These are phyloP conservation scores for Platyscelio sp. DNA, from an alignment of 2,888 invertebrate species.

Conservation along the genomic window DNA sequence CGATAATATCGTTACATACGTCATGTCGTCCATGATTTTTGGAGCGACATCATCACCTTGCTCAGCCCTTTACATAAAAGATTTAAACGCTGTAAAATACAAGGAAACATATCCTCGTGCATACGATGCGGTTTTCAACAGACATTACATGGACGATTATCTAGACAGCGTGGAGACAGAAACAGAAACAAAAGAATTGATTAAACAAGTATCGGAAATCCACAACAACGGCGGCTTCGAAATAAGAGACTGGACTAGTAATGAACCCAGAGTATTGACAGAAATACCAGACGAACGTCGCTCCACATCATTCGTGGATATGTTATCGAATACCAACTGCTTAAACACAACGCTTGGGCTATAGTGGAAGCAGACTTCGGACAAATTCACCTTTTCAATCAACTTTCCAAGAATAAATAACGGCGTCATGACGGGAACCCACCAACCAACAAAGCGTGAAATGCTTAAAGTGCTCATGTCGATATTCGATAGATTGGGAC, in stretches of 20 bases:
- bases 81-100: slow-evolving; percentile 75
- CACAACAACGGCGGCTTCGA: neutral
- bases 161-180: slow-evolving; percentile 35
- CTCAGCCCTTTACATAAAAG: slow-evolving; percentile 63
- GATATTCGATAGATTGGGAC: slow-evolving; percentile 78
- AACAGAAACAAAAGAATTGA: slow-evolving; percentile 54
- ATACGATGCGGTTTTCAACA: no score
- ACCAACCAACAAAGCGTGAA: slow-evolving; percentile 66
- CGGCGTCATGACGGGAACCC: no score
- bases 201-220: neutral
- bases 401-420: neutral
- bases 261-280: neutral
- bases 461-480: slow-evolving; percentile 74
- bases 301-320: no score
- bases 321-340: no score
- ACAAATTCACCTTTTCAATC: no score
- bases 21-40: slow-evolving; percentile 67
- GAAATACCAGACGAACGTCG: no score
- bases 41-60: slow-evolving; percentile 37
- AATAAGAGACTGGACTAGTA: neutral
- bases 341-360: no score
- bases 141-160: slow-evolving; percentile 72
- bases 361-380: no score
- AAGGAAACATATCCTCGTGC: no score
- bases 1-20: no score